Evolutionary conservation across 2,888 invertebrate species (phyloP).

Genomic region (Sceliomorpha sp.): DNA sequence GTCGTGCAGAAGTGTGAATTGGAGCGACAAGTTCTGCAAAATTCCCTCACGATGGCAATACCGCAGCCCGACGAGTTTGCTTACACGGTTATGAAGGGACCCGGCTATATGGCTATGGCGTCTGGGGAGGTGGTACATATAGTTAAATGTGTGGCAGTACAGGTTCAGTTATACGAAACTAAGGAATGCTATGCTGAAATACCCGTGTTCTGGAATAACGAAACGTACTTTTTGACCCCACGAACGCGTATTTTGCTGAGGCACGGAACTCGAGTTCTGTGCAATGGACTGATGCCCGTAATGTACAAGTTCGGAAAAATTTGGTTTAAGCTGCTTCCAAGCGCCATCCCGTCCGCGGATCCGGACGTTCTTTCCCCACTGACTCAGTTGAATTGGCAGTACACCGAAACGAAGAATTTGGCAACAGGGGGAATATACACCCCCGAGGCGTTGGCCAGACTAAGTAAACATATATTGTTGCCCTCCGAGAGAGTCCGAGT

Average conservation of each 20-base stretch:
- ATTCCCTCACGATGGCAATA: conserved; percentile 57
- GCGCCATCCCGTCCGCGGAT: too few species aligned
- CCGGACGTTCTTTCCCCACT: conserved; percentile 9
- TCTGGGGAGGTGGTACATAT: conserved; percentile 64
- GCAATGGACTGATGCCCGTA: conserved; percentile 43
- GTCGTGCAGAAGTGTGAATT: conserved; percentile 58
- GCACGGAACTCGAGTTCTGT: conserved; percentile 29
- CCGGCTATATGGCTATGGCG: conserved; percentile 60
- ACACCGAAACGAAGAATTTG: neutral
- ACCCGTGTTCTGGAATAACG: conserved; percentile 17
- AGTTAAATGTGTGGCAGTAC: conserved; percentile 58
- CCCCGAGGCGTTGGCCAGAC: conserved; percentile 2
- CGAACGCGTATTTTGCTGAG: conserved; percentile 49
- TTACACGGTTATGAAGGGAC: conserved; percentile 53
- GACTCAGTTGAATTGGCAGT: neutral
- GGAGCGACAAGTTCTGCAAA: conserved; percentile 61
- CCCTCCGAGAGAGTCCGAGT: conserved; percentile 1
- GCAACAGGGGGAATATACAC: conserved; percentile 37
- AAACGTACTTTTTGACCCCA: conserved; percentile 55
- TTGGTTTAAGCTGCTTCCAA: too few species aligned
- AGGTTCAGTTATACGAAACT: conserved; percentile 44
- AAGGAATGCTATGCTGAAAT: conserved; percentile 53
- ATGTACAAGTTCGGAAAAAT: conserved; percentile 40
- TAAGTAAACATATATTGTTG: conserved; percentile 27
- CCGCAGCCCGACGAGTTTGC: conserved; percentile 62